phyloP scores from a whole-genome alignment of 2,113 vertebrate genomes.

The Ailuropoda melanoleuca region DNA sequence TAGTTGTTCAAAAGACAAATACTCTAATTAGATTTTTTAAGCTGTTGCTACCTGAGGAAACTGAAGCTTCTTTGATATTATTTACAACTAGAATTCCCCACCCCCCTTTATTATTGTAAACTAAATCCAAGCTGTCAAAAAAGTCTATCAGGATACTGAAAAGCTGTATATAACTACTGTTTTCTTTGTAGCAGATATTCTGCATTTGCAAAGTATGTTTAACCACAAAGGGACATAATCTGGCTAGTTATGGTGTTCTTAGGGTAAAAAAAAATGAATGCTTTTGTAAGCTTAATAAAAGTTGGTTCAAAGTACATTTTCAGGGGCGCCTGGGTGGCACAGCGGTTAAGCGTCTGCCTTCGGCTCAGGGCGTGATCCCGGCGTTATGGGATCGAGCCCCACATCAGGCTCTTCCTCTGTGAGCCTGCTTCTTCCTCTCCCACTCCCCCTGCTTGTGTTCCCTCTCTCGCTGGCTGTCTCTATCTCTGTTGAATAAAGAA shows the following conservation, averaged over 20 bases:
- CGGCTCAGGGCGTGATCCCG: too few species aligned
- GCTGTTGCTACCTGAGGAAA: constrained; percentile 41
- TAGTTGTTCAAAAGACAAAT: constrained; percentile 49
- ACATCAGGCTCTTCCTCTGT: too few species aligned
- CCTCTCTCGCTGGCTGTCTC: too few species aligned
- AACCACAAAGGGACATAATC: neutral
- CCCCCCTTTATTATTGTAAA: neutral
- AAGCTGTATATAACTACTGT: neutral
- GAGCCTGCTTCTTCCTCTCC: too few species aligned
- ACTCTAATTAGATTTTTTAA: constrained; percentile 51
- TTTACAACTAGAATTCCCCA: neutral
- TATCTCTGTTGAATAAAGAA: too few species aligned
- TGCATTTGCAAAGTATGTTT: constrained; percentile 41
- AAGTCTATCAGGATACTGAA: neutral
- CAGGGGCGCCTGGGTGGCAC: too few species aligned
- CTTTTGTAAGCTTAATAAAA: constrained; percentile 54
- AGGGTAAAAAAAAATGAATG: constrained; percentile 5
- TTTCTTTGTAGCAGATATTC: neutral
- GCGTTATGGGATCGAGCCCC: too few species aligned
- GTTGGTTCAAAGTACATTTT: constrained; percentile 48
- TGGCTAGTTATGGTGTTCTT: neutral
- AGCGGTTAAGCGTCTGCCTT: too few species aligned
- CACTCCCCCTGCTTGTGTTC: too few species aligned
- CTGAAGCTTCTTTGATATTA: constrained; percentile 39
- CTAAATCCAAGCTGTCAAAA: constrained; percentile 21